These are phyloP conservation scores for Sturmia bella DNA, from an alignment of 2,888 invertebrate genomes.

Conservation along the genomic window DNA sequence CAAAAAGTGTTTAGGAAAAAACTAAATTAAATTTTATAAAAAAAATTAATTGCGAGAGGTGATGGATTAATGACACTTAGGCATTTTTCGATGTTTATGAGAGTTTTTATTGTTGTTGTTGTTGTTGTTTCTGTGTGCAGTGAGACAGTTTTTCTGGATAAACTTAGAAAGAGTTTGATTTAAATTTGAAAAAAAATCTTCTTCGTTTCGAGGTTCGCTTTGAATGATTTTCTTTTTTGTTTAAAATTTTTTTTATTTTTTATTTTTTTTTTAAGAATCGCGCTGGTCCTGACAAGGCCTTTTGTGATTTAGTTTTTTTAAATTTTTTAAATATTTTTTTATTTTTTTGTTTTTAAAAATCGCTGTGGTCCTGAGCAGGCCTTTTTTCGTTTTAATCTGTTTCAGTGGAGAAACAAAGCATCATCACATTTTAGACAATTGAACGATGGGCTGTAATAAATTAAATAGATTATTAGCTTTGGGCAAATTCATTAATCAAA, in stretches of 20 bases:
- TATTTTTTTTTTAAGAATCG: conserved; percentile 43
- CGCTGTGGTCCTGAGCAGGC: conserved; percentile 55
- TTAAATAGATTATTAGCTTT: conserved; percentile 1
- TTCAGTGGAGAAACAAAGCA: conserved; percentile 24
- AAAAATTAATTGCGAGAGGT: conserved; percentile 48
- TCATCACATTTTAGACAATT: conserved; percentile 37
- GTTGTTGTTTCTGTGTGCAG: conserved; percentile 34
- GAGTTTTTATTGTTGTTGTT: conserved; percentile 34
- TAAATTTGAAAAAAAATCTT: conserved; percentile 71
- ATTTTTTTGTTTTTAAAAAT: conserved; percentile 28
- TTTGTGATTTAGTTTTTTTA: conserved; percentile 31
- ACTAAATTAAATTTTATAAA: conserved; percentile 36
- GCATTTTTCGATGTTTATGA: conserved; percentile 32
- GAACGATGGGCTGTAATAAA: conserved; percentile 44
- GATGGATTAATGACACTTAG: conserved; percentile 61
- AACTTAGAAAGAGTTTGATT: conserved; percentile 13
- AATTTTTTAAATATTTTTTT: conserved; percentile 2
- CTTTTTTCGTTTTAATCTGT: conserved; percentile 66
- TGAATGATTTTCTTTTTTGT: conserved; percentile 3
- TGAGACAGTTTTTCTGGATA: conserved; percentile 1
- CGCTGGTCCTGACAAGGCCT: conserved; percentile 53
- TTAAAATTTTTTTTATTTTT: conserved; percentile 8
- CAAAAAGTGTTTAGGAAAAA: conserved; percentile 31
- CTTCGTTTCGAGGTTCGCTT: conserved; percentile 68
- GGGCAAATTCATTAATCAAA: not conserved